Percentiles rank a stretch among this genome's conserved stretches.
Conservation (phyloP, 2,888 invertebrate species). For the Nemoura dubitans region DNA sequence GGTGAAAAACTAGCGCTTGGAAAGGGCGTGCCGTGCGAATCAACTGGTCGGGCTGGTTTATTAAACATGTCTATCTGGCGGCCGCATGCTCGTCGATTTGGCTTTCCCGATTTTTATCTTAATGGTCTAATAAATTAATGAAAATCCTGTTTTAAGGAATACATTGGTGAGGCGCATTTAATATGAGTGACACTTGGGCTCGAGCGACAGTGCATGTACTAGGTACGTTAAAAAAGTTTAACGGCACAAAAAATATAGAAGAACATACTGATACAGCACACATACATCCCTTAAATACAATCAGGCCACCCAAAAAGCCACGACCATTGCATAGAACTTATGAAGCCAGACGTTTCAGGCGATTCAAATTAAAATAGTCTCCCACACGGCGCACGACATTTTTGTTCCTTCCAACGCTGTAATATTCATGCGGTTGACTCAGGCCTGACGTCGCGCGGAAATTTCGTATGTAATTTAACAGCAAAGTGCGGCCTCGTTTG, state of each 20-base stretch:
- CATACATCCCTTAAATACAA: background rate
- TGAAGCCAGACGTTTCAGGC: slow-evolving; percentile 10
- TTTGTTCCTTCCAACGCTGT: background rate
- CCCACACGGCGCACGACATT: background rate
- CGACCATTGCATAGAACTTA: background rate
- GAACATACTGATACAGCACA: too few species aligned
- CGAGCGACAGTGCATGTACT: too few species aligned
- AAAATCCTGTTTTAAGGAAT: too few species aligned
- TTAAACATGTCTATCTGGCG: background rate
- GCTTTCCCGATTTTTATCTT: background rate
- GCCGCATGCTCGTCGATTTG: background rate
- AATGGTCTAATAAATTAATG: background rate
- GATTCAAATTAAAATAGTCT: slow-evolving; percentile 35
- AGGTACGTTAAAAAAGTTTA: too few species aligned
- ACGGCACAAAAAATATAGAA: too few species aligned
- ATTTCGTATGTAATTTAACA: slow-evolving; percentile 25
- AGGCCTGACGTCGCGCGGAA: background rate
- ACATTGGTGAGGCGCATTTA: too few species aligned
- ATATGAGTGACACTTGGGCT: too few species aligned
- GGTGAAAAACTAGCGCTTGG: background rate
- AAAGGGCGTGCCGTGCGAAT: slow-evolving; percentile 25
- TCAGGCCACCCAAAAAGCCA: background rate
- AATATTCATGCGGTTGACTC: slow-evolving; percentile 24
- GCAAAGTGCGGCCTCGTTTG: slow-evolving; percentile 24
- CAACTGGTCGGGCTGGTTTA: slow-evolving; percentile 16